phyloP scores from a whole-genome alignment of 2,113 vertebrate species.

The Indicator indicator region DNA sequence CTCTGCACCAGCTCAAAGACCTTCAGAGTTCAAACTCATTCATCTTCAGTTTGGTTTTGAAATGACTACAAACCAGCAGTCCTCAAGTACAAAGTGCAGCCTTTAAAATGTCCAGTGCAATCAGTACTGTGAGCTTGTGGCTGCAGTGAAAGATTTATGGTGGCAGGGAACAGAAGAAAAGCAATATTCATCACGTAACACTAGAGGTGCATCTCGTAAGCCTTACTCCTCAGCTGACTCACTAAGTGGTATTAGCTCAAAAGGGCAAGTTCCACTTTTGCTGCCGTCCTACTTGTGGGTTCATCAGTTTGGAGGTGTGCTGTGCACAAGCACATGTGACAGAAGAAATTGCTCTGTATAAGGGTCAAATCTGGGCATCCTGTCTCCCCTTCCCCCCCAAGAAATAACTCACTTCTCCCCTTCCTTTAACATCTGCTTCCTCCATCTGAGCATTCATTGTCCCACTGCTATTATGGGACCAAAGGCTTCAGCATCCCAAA shows the following conservation, averaged over 20 bases:
- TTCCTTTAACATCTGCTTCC: slow-evolving; percentile 60
- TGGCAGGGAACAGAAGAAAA: not conserved
- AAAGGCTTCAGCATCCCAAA: slow-evolving; percentile 39
- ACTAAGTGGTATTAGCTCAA: not conserved
- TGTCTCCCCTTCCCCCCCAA: not conserved
- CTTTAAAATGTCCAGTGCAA: not conserved
- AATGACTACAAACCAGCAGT: not conserved
- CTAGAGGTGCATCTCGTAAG: not conserved
- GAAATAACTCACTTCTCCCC: not conserved
- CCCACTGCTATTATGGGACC: not conserved
- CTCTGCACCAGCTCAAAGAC: not conserved
- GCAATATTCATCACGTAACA: not conserved
- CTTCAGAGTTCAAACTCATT: not conserved
- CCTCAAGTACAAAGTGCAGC: not conserved
- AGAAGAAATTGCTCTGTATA: not conserved
- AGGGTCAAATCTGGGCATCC: not conserved
- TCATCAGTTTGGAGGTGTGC: not conserved
- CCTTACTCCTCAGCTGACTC: not conserved
- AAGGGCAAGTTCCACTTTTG: not conserved
- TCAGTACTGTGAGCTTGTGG: not conserved
- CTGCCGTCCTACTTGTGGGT: not conserved
- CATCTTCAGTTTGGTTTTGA: not conserved
- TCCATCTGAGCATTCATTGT: slow-evolving; percentile 32
- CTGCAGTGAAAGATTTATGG: not conserved
- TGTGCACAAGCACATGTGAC: not conserved